Evolutionary conservation across 2,797 vertebrate species (phyloP), one percentile per base, ranked within the genome.

Genomic region (Intellagama lesueurii): DNA sequence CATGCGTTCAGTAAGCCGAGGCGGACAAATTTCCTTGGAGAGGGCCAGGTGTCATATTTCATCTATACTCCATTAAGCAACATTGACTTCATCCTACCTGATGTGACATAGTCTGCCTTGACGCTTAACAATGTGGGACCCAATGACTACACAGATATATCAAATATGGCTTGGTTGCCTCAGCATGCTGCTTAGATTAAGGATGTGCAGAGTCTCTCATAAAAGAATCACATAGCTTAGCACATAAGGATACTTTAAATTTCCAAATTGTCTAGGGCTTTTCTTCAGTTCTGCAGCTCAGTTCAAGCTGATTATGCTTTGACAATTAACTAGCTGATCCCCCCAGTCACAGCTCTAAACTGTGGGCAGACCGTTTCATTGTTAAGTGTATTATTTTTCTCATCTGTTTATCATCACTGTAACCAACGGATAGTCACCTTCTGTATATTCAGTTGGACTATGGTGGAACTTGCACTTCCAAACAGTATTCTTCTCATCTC

Each of bases 31-130:
- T 1, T 28, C 66, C 16, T 76, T 75, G 26, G 78, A 86, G 66
- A 64, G n/a, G 86, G 77, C n/a, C 56, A 76, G 32, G 72, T 68
- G 47, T 77, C 72, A 83, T 66, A 40, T 83, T 83, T 83, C 81
- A 77, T 88, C 87, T 83, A 68, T 83, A 69, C 83, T 88, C 14
- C 64, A 88, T 82, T 47, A 88, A 49, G 80, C 40, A 83, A 11
- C 70, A 88, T 73, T 75, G 52, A 64, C 52, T 70, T 81, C 44
- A 64, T 82, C 28, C 28, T 32, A 81, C 40, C 35, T 76, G 80
- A 47, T 56, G 66, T 77, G 24, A 47, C 56, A 47, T 26, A 69
- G 26, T n/a, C 64, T 88, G 70, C 44, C n/a, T 40, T 76, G 56
- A 28, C 3, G 60, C 24, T 76, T 82, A 76, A 35, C n/a, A 49